phyloP scores from a whole-genome alignment of 2,888 invertebrate species.

The Cryptocephalus moraei region DNA sequence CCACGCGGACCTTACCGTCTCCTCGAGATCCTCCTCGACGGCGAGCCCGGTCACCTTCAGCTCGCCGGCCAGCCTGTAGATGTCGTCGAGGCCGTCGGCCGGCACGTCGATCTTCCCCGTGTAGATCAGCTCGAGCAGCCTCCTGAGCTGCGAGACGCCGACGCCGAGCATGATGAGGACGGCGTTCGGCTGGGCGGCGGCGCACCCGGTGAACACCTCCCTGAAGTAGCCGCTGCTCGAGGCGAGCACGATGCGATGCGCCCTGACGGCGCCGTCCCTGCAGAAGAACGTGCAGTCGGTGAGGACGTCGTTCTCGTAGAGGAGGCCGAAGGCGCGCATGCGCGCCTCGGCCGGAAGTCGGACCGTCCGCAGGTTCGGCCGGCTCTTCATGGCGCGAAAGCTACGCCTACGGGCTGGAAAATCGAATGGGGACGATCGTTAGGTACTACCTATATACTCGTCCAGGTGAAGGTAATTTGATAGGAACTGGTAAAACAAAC shows the following conservation, averaged over 20 bases:
- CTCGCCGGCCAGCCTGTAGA: constrained; percentile 58
- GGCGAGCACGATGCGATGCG: constrained; percentile 62
- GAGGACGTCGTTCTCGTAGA: constrained; percentile 58
- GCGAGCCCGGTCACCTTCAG: constrained; percentile 50
- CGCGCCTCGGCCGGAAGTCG: neutral
- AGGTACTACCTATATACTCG: too few relatives aligned
- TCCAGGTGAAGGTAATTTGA: too few relatives aligned
- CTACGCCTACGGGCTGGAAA: too few relatives aligned
- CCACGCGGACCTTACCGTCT: too few relatives aligned
- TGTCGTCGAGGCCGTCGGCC: constrained; percentile 49
- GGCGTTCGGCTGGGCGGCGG: constrained; percentile 60
- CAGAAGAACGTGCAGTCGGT: constrained; percentile 63
- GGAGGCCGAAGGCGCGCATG: constrained; percentile 48
- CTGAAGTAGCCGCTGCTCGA: constrained; percentile 70
- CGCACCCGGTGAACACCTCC: constrained; percentile 57
- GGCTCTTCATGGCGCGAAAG: too few relatives aligned
- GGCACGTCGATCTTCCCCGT: constrained; percentile 59
- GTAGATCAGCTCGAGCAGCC: constrained; percentile 59
- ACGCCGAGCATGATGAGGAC: constrained; percentile 61
- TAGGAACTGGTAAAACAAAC: too few relatives aligned
- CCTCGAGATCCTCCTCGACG: constrained; percentile 3
- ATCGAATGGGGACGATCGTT: too few relatives aligned
- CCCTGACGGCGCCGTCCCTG: constrained; percentile 59
- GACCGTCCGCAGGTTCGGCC: too few relatives aligned
- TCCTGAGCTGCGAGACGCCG: constrained; percentile 54